Percentiles rank a stretch among this genome's conserved stretches.
Conservation (phyloP, 2,113 vertebrate genomes). For the Eclectus roratus region DNA sequence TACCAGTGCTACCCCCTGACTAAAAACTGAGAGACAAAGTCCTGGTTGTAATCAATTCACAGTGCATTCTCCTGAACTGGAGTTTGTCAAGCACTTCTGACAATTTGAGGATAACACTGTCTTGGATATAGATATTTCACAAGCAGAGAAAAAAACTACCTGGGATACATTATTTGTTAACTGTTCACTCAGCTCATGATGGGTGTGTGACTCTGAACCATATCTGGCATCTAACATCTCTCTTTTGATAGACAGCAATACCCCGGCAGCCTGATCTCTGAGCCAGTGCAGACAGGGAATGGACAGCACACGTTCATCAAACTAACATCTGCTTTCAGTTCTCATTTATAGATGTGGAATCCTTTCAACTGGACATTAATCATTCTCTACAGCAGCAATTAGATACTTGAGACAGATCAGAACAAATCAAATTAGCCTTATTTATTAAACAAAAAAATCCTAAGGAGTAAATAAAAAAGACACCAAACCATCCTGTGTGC, state of each 20-base stretch:
- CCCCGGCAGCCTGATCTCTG: conserved; percentile 46
- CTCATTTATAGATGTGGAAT: conserved; percentile 61
- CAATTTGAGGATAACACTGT: not conserved
- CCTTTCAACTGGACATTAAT: conserved; percentile 71
- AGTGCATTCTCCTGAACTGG: not conserved
- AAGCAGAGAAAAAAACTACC: conserved; percentile 5
- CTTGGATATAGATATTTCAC: not conserved
- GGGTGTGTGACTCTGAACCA: conserved; percentile 43
- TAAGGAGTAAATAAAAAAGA: not conserved
- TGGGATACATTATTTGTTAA: conserved; percentile 41
- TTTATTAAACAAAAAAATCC: conserved; percentile 26
- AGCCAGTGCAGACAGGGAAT: conserved; percentile 29
- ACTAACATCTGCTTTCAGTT: conserved; percentile 72
- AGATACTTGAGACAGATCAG: conserved; percentile 48
- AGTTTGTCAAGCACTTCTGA: conserved; percentile 20
- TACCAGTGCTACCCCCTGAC: not conserved
- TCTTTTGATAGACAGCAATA: conserved; percentile 53
- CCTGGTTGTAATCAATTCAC: not conserved
- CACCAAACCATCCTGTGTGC: not conserved
- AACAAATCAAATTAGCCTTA: conserved; percentile 57
- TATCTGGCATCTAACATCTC: conserved; percentile 55
- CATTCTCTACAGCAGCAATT: conserved; percentile 62
- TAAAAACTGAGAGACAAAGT: not conserved
- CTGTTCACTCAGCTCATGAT: conserved; percentile 16
- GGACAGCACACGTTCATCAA: conserved; percentile 60